A percentile compares a stretch with the other conserved stretches of the same genome.
phyloP scores from a whole-genome alignment of 2,888 invertebrate species.

The Hipparchia sbordonii region DNA sequence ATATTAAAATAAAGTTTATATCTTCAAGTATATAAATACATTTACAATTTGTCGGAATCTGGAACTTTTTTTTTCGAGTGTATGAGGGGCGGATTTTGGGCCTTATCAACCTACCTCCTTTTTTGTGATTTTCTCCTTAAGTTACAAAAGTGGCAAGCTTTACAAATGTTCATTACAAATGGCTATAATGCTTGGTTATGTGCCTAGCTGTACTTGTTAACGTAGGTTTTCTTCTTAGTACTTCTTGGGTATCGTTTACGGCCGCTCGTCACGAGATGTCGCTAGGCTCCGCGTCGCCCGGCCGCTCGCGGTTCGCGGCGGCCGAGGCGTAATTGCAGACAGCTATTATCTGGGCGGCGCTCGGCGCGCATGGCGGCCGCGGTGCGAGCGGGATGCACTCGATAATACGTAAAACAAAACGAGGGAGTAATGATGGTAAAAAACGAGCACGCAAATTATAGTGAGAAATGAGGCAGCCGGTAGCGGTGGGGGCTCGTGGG shows the following conservation, averaged over 20 bases:
- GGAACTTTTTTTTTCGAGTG: too few relatives aligned
- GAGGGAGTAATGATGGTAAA: conserved; percentile 83
- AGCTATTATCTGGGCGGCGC: conserved; percentile 82
- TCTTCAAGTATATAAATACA: too few relatives aligned
- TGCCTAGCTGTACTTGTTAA: background rate
- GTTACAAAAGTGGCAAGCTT: background rate
- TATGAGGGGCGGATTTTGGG: too few relatives aligned
- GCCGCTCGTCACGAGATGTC: conserved; percentile 74
- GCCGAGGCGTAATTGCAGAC: conserved; percentile 73
- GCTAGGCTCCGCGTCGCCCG: conserved; percentile 56
- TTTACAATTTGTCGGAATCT: too few relatives aligned
- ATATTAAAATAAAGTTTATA: too few relatives aligned
- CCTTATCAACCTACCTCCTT: too few relatives aligned
- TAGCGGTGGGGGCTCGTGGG: conserved; percentile 78
- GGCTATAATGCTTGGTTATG: background rate
- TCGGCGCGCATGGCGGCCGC: conserved; percentile 77
- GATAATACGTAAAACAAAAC: conserved; percentile 83
- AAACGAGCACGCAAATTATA: conserved; percentile 83
- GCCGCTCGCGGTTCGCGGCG: conserved; percentile 39
- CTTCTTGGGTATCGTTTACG: conserved; percentile 19
- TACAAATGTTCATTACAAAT: too few relatives aligned
- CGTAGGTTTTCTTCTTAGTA: background rate
- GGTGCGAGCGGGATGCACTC: conserved; percentile 83
- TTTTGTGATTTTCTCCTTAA: background rate
- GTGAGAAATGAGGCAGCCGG: conserved; percentile 83